Conservation (phyloP, 2,888 invertebrate species). For the Diaperis boleti region DNA sequence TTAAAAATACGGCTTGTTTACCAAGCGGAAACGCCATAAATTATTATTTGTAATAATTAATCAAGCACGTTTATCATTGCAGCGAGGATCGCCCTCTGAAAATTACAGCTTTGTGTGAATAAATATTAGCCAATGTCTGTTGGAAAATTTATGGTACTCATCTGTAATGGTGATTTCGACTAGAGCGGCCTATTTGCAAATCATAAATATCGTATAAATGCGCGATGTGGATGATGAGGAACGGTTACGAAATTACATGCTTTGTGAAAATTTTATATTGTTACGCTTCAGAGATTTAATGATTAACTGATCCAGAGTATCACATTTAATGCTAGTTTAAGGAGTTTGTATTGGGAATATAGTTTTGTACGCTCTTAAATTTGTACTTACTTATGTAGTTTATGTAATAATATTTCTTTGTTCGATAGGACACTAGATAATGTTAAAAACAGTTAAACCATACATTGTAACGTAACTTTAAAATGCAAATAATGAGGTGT, state of each 20-base stretch:
- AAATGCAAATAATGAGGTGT: not conserved
- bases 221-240: conserved; percentile 27
- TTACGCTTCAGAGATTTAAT: conserved; percentile 10
- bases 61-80: conserved; percentile 40
- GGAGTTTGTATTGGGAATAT: too few species aligned
- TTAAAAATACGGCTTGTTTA: conserved; percentile 24
- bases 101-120: conserved; percentile 44
- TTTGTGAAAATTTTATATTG: conserved; percentile 24
- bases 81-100: conserved; percentile 41
- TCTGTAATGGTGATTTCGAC: conserved; percentile 35
- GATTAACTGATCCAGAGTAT: conserved; percentile 7
- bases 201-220: conserved; percentile 35
- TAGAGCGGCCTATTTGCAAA: conserved; percentile 35
- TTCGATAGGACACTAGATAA: too few species aligned
- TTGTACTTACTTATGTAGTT: too few species aligned
- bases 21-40: conserved; percentile 35
- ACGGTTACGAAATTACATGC: conserved; percentile 27
- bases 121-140: conserved; percentile 43
- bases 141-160: conserved; percentile 38
- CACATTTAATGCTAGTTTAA: not conserved
- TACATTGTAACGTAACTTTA: not conserved
- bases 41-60: conserved; percentile 44
- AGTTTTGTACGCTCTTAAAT: too few species aligned
- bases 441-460: not conserved
- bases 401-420: too few species aligned